Base-by-base conservation (phyloP, 53 echinoderm and acorn worm genomes). In the Temnopleurus reevesii region DNA sequence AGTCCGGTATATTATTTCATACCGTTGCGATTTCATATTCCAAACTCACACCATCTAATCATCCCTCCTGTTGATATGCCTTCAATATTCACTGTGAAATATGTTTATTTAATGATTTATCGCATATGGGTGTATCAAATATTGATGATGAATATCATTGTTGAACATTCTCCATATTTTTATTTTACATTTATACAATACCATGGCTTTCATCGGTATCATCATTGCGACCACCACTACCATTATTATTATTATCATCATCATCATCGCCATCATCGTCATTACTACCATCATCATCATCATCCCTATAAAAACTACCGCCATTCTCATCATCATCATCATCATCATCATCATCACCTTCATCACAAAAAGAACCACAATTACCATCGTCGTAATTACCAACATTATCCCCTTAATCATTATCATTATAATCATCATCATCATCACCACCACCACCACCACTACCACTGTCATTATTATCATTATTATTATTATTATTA, bases 41-140 rank as follows among this genome's bases (percentile, higher is more conserved):
- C 38, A 38, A 38, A 66, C 41, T 41, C 5, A 35, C 15, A 38
- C 66, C 19, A 19, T 66, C 8, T 38, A n/a, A n/a, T n/a, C n/a
- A n/a, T n/a, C n/a, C 9, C 18, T n/a, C 66, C 66, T 66, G 66
- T 66, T 66, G 66, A 66, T 55, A 55, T 61, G 12, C 61, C 29
- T 31, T 9, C 31, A 33, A 61, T 31, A 1, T 31, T 61, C 61
- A 61, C 3, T 38, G 38, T 49, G 1, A 49, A 49, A 49, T 49
- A n/a, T n/a, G n/a, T 1, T 12, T 49, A 49, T 49, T 49, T 15
- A 9, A 49, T 49, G 0, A 1, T 49, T 49, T 49, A 49, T 49
- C 1, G 9, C 9, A 49, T 49, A 15, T 15, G n/a, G n/a, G n/a
- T n/a, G n/a, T n/a, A n/a, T n/a, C n/a, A n/a, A n/a, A n/a, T n/a